Evolutionary conservation across 2,888 invertebrate species (phyloP), one percentile per base, ranked within the genome.

Genomic region (Agrotis clavis): DNA sequence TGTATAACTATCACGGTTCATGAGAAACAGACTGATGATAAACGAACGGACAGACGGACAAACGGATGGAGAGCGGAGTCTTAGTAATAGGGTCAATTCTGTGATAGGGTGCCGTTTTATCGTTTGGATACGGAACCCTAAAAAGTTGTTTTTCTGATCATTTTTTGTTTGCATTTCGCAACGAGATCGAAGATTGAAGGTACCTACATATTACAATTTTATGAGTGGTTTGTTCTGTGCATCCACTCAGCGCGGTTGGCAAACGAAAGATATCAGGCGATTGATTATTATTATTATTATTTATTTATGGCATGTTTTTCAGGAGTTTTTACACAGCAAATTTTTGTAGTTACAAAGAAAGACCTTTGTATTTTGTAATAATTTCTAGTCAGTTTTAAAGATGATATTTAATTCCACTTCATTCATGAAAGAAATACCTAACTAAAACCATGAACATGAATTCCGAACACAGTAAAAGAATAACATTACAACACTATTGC

Each of bases 171-270:
- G 21, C 18, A 35, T 53, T 35, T 2, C 69, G 45, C 50, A 47
- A 16, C n/a, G 19, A 45, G 25, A 62, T 71, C 47, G 25, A 54
- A 11, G 11, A 47, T 45, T 14, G 18, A 30, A 54, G 14, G 16
- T 35, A n/a, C n/a, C n/a, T n/a, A n/a, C n/a, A n/a, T n/a, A 54
- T 62, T 14, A 19, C 18, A 60, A 60, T 30, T n/a, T 59, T 41
- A 41, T 41, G 11, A 60, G 25, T 60, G 9, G 18, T 59, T 47
- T 50, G 6, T 19, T 47, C 18, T 25, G 13, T 41, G 45, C 51
- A 71, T 45, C 16, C 11, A 51, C 19, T 3, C 16, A n/a, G 35
- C 5, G 21, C 18, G 16, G 16, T 35, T 47, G 18, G 11, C n/a
- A 47, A 30, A 18, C 50, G 45, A 71, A 47, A 47, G 16, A 18